Base-by-base conservation (phyloP, 2,113 vertebrate species). In the Apus apus region DNA sequence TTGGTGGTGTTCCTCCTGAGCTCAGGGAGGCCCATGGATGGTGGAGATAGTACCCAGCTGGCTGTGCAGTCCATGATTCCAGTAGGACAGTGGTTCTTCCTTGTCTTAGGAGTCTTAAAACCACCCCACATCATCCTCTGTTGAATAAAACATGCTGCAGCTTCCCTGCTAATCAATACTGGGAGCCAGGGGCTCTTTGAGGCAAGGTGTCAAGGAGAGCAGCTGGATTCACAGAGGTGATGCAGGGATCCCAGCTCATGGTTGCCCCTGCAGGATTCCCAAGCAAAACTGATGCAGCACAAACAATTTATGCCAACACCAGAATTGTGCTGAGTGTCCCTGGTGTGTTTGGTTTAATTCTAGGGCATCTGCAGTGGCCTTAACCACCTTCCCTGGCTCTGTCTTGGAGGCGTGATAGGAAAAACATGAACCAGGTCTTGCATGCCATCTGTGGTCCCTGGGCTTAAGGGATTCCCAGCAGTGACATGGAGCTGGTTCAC, bases 371-470 rank as follows among this genome's bases (percentile, higher is more conserved):
- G 1, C 32, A 56, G 54, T 25, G 61, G 21, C 74, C 8, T 65
- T 29, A 40, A 5, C 40, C 32, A 25, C 40, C 61, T 88, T 53
- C 43, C 27, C 51, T 73, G 74, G 25, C 45, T 87, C 45, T 73
- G 54, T 34, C 56, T 57, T 56, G 75, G 66, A 65, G 40, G 60
- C 25, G 6, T 15, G 60, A 2, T n/a, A 26, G 11, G 45, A 58
- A 58, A 50, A 72, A 22, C 54, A 10, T 5, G 34, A 77, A 3
- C 30, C 82, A 58, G 46, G 73, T 58, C 81, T 80, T 54, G 21
- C 9, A 48, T 48, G 61, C n/a, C 1, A 0, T 45, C 70, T 18
- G 3, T 21, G 11, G 34, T 23, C 64, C 25, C 0, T 15, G 34
- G 66, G 70, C 18, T 65, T 18, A 29, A 77, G 54, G 40, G 8